phyloP scores from a whole-genome alignment of 2,888 invertebrate species.

The Spodoptera littoralis region DNA sequence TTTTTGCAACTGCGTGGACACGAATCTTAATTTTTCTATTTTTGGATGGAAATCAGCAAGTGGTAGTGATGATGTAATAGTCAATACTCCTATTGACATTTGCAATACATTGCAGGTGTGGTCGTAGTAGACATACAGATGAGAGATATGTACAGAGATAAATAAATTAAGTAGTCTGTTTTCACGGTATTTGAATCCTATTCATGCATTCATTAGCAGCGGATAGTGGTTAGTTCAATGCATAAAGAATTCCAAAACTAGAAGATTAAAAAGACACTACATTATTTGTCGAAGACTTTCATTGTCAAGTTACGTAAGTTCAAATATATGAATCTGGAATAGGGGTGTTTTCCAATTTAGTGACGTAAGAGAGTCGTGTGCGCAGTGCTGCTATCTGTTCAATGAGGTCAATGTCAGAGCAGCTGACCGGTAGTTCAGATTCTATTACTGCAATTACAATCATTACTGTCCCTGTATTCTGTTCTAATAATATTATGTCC shows the following conservation, averaged over 20 bases:
- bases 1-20: too few species aligned
- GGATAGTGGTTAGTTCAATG: not conserved
- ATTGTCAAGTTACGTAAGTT: conserved; percentile 24
- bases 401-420: conserved; percentile 82
- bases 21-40: too few species aligned
- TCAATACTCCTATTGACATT: too few species aligned
- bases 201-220: too few species aligned
- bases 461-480: conserved; percentile 44
- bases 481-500: conserved; percentile 47
- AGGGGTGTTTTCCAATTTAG: conserved; percentile 52
- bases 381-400: conserved; percentile 74
- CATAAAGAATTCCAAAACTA: conserved; percentile 1
- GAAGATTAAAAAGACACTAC: not conserved
- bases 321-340: conserved; percentile 38
- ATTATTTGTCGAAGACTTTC: conserved; percentile 22
- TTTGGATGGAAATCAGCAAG: too few species aligned
- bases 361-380: conserved; percentile 61
- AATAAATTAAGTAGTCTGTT: too few species aligned
- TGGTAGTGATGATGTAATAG: too few species aligned
- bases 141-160: too few species aligned
- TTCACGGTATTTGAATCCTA: too few species aligned
- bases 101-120: too few species aligned
- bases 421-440: conserved; percentile 71
- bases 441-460: conserved; percentile 66
- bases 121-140: too few species aligned